Base-by-base conservation (phyloP, 2,113 vertebrate species). In the Prunella fulvescens region DNA sequence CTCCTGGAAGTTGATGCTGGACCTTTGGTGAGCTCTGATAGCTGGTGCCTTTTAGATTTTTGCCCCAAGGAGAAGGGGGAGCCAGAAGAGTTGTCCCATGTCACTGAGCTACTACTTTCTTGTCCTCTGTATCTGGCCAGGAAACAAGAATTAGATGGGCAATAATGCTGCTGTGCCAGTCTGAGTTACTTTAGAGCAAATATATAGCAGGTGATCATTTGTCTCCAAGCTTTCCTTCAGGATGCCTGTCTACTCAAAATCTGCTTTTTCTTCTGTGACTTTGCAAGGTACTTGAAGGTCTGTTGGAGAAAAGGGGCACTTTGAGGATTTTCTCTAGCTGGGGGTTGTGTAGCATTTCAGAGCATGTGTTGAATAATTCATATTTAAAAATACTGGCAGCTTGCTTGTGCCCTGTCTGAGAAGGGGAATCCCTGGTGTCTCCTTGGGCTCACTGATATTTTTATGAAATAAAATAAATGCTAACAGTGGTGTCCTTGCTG, bases 341-440 rank as follows among this genome's bases (percentile, higher is more conserved):
- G 4, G 12, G 6, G 1, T 79, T 7, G 2, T 6, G 4, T 44
- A 29, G 44, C 1, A 0, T 65, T 42, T 70, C 1, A 2, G 31
- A 86, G 25, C n/a, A 66, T 1, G 9, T 31, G 6, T 18, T 39
- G 51, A 82, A 62, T 47, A 74, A 25, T n/a, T 64, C 37, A 3
- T 81, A 14, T 76, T 95, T 48, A 12, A 67, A 78, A 86, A 44
- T 45, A 19, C 4, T 17, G 11, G 5, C 79, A 65, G 3, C 23
- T 65, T 86, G 18, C 22, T 65, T 74, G 28, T 54, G 50, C 20
- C 29, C 15, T 88, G 17, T 62, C 35, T 48, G 39, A 54, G 25
- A 50, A 61, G 23, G 42, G 9, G 10, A 78, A 64, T 45, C 18
- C 12, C 35, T 51, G 29, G 15, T 24, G 47, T 44, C 33, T 50